Conservation (phyloP, 2,888 invertebrate genomes). For the Branchipolynoe longqiensis region DNA sequence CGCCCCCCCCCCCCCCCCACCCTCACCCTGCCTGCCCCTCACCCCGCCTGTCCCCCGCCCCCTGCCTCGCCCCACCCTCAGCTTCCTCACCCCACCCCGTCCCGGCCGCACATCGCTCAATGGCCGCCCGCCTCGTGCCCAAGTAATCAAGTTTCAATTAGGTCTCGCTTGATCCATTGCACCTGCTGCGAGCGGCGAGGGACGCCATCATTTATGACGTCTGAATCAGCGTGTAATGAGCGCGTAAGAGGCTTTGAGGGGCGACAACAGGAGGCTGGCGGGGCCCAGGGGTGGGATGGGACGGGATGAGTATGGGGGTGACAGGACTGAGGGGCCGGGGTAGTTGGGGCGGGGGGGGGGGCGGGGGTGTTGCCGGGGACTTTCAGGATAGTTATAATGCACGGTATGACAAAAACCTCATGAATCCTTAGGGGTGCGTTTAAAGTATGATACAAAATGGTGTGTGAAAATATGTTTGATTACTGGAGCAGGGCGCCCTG, state of each 20-base stretch:
- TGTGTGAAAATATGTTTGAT: too few species aligned
- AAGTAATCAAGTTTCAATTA: conserved; percentile 54
- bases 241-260: conserved; percentile 36
- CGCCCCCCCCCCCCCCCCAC: not conserved
- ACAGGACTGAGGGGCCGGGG: not conserved
- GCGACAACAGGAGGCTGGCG: conserved; percentile 26
- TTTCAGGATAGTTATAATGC: not conserved
- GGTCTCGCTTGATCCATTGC: conserved; percentile 53
- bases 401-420: too few species aligned
- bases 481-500: too few species aligned
- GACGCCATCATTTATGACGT: conserved; percentile 50
- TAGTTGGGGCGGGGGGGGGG: not conserved
- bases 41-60: not conserved
- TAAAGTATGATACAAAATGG: too few species aligned
- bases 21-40: not conserved
- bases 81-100: not conserved
- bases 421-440: too few species aligned
- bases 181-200: conserved; percentile 41
- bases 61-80: not conserved
- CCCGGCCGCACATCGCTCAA: not conserved
- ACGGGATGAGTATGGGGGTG: not conserved
- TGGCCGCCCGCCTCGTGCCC: not conserved
- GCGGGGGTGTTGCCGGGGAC: too few species aligned
- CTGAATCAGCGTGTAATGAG: conserved; percentile 55
- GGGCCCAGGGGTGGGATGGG: not conserved